Base-by-base conservation (phyloP, 2,797 vertebrate species). In the Ctenopoma multispine region DNA sequence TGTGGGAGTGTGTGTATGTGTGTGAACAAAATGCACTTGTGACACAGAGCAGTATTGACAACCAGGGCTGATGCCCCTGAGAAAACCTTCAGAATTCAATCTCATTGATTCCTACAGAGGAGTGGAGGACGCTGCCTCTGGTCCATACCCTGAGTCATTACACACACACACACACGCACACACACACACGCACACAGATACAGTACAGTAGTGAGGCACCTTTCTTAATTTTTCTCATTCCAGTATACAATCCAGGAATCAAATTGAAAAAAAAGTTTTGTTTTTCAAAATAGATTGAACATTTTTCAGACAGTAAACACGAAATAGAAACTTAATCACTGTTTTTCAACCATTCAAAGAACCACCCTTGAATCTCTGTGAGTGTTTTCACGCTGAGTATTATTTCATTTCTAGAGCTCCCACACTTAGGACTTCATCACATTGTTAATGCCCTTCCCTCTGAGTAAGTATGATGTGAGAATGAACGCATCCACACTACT, bases 61-160 rank as follows among this genome's bases (percentile, higher is more conserved):
- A 63, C 84, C 89, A 86, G 88, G 85, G 63, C 90, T 85, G 80
- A 90, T 91, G 94, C 91, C 94, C 63, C 78, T 88, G 87, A 94
- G 93, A 94, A 90, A 91, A 94, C 94, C 94, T 95, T 95, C 93
- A 94, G 90, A 93, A 94, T 95, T 94, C 94, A 94, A 94, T 95
- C 94, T 75, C 86, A 95, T 94, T 77, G 93, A 94, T 95, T 92
- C 82, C 77, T 73, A 87, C 89, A 89, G 90, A 93, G 90, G 87
- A 94, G 88, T 79, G 82, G 86, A 89, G 88, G 88, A 90, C 90
- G 89, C 89, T 84, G 88, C 85, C 91, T 86, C 74, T 82, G 88
- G 89, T 91, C 87, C 85, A 87, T 80, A 89, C 84, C 85, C 91
- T 89, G 89, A 89, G 92, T 93, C 91, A 90, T 89, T 80, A 90